phyloP scores from a whole-genome alignment of 2,797 vertebrate species.

The Dendrocincla tyrannina region DNA sequence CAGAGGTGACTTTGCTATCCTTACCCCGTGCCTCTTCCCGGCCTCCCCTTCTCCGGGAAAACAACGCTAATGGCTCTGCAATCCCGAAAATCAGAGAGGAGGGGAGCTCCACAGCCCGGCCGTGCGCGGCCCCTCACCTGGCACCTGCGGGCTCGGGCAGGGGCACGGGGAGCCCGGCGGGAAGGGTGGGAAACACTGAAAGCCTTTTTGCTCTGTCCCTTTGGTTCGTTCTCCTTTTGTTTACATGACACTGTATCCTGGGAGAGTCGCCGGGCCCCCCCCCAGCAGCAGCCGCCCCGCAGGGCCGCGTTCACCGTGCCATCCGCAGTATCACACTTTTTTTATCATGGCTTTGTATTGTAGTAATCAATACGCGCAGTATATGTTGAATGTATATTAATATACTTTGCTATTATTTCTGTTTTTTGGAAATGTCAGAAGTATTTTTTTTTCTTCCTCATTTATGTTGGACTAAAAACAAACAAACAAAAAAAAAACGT shows the following conservation, averaged over 20 bases:
- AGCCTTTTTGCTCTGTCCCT: slow-evolving; percentile 33
- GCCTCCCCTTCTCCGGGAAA: not conserved
- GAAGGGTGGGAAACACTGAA: not conserved
- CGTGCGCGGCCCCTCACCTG: rapidly evolving
- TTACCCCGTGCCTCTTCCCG: not conserved
- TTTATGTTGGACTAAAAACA: slow-evolving; percentile 85
- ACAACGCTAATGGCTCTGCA: not conserved
- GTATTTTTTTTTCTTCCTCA: slow-evolving; percentile 78
- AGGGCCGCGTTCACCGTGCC: slow-evolving; percentile 46
- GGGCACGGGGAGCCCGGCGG: not conserved
- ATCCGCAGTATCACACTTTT: slow-evolving; percentile 68
- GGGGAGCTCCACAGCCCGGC: not conserved
- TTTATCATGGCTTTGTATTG: slow-evolving; percentile 79
- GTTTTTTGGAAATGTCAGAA: slow-evolving; percentile 79
- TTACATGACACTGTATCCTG: slow-evolving; percentile 62
- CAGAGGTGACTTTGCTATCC: slow-evolving; percentile 12
- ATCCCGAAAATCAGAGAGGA: rapidly evolving
- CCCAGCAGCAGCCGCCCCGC: not conserved
- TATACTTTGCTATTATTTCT: slow-evolving; percentile 79
- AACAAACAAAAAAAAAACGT: not conserved
- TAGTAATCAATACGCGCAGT: slow-evolving; percentile 77
- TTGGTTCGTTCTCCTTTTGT: slow-evolving; percentile 64
- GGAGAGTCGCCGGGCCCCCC: slow-evolving; percentile 39
- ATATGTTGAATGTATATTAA: slow-evolving; percentile 83
- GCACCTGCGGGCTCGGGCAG: not conserved